Conservation (phyloP, 2,113 vertebrate species). For the Sceloporus tristichus region DNA sequence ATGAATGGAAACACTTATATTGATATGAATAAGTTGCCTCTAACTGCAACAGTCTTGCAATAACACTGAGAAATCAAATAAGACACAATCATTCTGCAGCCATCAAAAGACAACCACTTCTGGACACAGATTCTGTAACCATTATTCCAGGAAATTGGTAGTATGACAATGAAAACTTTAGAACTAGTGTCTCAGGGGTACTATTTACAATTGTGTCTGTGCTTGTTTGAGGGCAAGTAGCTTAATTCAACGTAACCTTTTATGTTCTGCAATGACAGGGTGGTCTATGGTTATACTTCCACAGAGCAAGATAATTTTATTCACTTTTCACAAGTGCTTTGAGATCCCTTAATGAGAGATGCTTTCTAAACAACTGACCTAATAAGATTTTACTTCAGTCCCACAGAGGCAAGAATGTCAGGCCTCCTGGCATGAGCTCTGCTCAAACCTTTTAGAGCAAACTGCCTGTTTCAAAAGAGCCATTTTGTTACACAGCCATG, state of each 20-base stretch:
- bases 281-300: constrained; percentile 26
- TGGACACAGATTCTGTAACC: neutral
- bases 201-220: neutral
- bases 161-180: neutral
- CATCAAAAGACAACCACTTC: neutral
- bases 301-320: constrained; percentile 28
- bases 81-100: neutral
- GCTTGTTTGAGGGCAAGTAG: neutral
- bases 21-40: constrained; percentile 68
- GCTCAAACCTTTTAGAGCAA: constrained; percentile 53
- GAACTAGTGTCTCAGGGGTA: neutral
- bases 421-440: constrained; percentile 38
- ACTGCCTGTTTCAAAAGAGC: constrained; percentile 45
- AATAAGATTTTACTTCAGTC: constrained; percentile 14
- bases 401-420: constrained; percentile 56
- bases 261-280: neutral
- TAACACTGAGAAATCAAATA: too few species aligned
- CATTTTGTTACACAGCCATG: constrained; percentile 52
- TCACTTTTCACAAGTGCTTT: constrained; percentile 18
- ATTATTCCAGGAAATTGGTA: neutral
- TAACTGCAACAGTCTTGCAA: too few species aligned
- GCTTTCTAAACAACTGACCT: neutral
- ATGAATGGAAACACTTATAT: constrained; percentile 68
- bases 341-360: neutral
- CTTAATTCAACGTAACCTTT: accelerated